phyloP scores from a whole-genome alignment of 2,113 vertebrate species.

The Anoura caudifer region DNA sequence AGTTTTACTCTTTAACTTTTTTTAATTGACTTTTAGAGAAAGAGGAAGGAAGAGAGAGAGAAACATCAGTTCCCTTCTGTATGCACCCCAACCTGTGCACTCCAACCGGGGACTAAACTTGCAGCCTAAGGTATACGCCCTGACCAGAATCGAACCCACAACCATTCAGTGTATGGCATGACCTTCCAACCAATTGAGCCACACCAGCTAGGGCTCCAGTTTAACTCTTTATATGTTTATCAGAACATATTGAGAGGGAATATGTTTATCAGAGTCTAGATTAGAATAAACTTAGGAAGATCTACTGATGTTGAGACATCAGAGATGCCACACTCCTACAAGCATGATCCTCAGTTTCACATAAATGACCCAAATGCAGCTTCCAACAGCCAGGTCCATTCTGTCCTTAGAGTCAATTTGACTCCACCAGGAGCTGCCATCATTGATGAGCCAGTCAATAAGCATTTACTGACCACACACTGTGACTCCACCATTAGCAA shows the following conservation, averaged over 20 bases:
- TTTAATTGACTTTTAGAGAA: too few species aligned
- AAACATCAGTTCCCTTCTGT: too few species aligned
- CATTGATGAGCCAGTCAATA: not conserved
- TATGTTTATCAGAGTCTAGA: not conserved
- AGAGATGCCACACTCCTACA: not conserved
- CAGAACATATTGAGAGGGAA: not conserved
- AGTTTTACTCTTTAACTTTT: not conserved
- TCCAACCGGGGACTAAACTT: too few species aligned
- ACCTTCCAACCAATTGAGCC: too few species aligned
- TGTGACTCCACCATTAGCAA: not conserved
- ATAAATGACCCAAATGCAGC: not conserved
- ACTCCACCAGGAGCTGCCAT: not conserved
- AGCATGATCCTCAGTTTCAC: not conserved
- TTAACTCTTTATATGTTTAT: too few species aligned
- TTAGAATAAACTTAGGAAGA: not conserved
- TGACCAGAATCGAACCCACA: too few species aligned
- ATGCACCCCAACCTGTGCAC: too few species aligned
- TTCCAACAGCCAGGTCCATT: not conserved
- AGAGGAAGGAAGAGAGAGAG: too few species aligned
- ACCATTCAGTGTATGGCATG: too few species aligned
- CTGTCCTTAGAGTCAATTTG: not conserved
- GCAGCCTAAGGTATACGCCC: too few species aligned
- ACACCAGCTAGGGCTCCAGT: too few species aligned
- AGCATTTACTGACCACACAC: not conserved
- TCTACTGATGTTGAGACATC: not conserved